Percentiles rank a stretch among this genome's conserved stretches.
phyloP scores from a whole-genome alignment of 2,797 vertebrate genomes.

The Lithobates sylvaticus region DNA sequence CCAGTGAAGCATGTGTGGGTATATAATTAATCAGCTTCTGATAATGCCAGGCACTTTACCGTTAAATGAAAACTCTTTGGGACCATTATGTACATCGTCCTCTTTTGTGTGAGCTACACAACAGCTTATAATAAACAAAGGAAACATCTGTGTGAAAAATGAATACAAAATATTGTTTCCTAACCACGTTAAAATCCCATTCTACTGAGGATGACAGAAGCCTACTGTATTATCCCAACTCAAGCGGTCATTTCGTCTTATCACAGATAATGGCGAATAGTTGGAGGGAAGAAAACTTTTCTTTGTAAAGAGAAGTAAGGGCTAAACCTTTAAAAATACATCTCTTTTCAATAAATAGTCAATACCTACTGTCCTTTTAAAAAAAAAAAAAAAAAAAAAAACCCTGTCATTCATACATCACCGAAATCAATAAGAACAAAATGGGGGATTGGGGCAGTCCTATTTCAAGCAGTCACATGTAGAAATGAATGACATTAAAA shows the following conservation, averaged over 20 bases:
- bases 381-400: too few species aligned
- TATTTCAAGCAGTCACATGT: too few species aligned
- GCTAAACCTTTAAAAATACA: too few species aligned
- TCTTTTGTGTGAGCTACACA: conserved; percentile 29
- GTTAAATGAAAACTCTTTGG: conserved; percentile 31
- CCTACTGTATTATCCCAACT: neutral
- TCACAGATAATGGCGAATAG: neutral
- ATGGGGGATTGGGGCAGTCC: too few species aligned
- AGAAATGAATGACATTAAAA: too few species aligned
- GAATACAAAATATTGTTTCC: conserved; percentile 22
- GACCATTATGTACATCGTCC: conserved; percentile 35
- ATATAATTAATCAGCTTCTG: conserved; percentile 35
- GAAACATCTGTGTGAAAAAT: conserved; percentile 31
- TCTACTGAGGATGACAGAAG: neutral
- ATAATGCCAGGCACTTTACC: conserved; percentile 39
- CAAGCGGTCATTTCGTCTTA: neutral
- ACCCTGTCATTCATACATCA: too few species aligned
- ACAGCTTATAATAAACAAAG: conserved; percentile 42
- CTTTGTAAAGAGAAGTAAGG: too few species aligned
- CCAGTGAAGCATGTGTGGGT: conserved; percentile 14
- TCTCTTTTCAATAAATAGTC: too few species aligned
- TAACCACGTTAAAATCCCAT: neutral
- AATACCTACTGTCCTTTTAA: too few species aligned
- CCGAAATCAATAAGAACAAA: too few species aligned
- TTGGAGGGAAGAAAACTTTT: too few species aligned